Base-by-base conservation (phyloP, 2,888 invertebrate genomes). In the Pammene aurita region DNA sequence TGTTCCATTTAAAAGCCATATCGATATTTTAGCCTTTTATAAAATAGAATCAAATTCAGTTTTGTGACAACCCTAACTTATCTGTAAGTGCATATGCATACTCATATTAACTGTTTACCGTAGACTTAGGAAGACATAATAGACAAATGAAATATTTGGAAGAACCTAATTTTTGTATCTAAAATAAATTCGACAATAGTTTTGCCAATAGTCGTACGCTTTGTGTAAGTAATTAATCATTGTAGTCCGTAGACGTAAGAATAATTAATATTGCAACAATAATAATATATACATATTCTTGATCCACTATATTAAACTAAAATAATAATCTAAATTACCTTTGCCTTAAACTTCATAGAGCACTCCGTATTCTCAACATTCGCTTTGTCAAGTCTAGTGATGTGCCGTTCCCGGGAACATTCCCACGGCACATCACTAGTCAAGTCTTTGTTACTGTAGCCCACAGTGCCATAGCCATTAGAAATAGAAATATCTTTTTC, bases 121-220 rank as follows among this genome's bases (percentile, higher is more conserved):
- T 41, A 38, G 35, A 48, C 34, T 62, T 52, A 38, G 11, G 2
- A 18, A 9, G 18, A 14, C 16, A 13, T 11, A 41, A 42, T 44
- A 26, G 50, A 26, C 16, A 18, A 26, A 63, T 55, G 61, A 62
- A 66, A 61, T 72, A 71, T 73, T 72, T 70, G 70, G 67, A 67
- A 66, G 67, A 62, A 52, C 13, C 44, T 67, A 44, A 26, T 16
- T 61, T 65, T 57, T 55, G 42, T 73, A 71, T 77, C 75, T 71
- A 73, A 72, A 74, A 73, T 72, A 74, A 77, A 75, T 73, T 77
- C 55, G 82, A 85, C 84, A 84, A 83, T 82, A 84, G 80, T 75
- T 76, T 71, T 74, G 76, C 77, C 76, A 74, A 72, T 75, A 74
- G 63, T 66, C 76, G 77, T 80, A 77, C 76, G 80, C 80, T 80